These are phyloP conservation scores for Chrysodeixis includens DNA, from an alignment of 2,888 invertebrate species.

Conservation along the genomic window DNA sequence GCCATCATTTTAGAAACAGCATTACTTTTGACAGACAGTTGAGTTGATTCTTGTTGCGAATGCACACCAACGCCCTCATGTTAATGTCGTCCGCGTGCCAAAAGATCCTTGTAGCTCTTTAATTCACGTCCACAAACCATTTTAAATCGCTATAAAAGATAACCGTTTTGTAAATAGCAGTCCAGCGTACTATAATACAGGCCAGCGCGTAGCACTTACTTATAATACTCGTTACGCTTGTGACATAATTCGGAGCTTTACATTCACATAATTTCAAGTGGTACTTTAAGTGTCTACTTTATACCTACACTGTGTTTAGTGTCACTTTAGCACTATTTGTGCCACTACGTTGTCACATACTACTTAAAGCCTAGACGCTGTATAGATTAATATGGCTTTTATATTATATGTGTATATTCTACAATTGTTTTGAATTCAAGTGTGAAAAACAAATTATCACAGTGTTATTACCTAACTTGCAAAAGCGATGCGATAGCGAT, in stretches of 20 bases:
- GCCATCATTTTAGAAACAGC: no score
- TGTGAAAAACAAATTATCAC: not conserved
- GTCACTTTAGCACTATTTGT: constrained; percentile 48
- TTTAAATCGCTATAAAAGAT: no score
- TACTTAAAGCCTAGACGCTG: constrained; percentile 52
- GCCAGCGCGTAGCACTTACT: constrained; percentile 12
- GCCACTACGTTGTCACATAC: constrained; percentile 46
- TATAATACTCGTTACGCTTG: constrained; percentile 40
- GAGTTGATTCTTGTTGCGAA: no score
- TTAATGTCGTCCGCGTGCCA: no score
- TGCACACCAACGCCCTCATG: no score
- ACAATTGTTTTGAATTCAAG: not conserved
- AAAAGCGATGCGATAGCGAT: no score
- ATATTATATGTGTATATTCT: not conserved
- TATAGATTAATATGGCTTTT: constrained; percentile 22
- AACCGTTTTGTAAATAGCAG: no score
- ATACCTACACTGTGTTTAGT: constrained; percentile 47
- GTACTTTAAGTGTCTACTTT: constrained; percentile 41
- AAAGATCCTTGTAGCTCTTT: no score
- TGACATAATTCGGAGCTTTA: constrained; percentile 55
- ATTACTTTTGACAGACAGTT: no score
- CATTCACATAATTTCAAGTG: constrained; percentile 31
- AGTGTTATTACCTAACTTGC: not conserved
- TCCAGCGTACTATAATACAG: no score
- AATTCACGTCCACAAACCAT: no score